Evolutionary conservation across 2,888 invertebrate species (phyloP).

Genomic region (Andrena haemorrhoa): DNA sequence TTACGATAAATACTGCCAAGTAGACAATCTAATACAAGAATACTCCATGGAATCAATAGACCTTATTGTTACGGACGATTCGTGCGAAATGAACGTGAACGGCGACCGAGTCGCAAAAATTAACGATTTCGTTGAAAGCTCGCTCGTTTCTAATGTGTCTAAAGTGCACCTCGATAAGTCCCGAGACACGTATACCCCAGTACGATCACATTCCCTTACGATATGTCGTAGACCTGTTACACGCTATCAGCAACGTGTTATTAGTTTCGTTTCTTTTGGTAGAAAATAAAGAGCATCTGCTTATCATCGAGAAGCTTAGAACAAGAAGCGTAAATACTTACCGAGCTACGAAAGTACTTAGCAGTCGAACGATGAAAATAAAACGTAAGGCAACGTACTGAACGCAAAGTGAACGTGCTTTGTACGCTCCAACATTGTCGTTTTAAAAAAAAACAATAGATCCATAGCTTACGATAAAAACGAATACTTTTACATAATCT

Average conservation of each 20-base stretch:
- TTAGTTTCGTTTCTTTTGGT: background rate
- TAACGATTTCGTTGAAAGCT: background rate
- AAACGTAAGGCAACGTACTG: background rate
- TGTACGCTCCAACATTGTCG: slow-evolving; percentile 18
- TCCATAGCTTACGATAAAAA: slow-evolving; percentile 36
- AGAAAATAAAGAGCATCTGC: background rate
- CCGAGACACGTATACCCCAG: background rate
- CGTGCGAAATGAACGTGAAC: background rate
- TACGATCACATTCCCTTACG: slow-evolving; percentile 21
- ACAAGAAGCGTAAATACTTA: slow-evolving; percentile 24
- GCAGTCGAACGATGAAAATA: slow-evolving; percentile 40
- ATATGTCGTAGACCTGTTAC: slow-evolving; percentile 44
- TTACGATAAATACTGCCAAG: slow-evolving; percentile 50
- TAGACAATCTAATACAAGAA: slow-evolving; percentile 20
- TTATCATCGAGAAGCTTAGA: background rate
- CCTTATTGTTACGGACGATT: background rate
- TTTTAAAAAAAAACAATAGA: slow-evolving; percentile 6
- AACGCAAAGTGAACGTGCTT: slow-evolving; percentile 24
- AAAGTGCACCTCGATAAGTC: slow-evolving; percentile 27
- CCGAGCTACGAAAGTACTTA: slow-evolving; percentile 35
- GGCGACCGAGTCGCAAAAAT: background rate
- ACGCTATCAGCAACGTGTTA: slow-evolving; percentile 10
- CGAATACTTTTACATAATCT: slow-evolving; percentile 59
- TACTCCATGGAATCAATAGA: slow-evolving; percentile 8
- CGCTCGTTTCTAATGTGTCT: slow-evolving; percentile 4